Conservation (phyloP, 35 echinoderm and acorn worm genomes). For the Hemicentrotus pulcherrimus region DNA sequence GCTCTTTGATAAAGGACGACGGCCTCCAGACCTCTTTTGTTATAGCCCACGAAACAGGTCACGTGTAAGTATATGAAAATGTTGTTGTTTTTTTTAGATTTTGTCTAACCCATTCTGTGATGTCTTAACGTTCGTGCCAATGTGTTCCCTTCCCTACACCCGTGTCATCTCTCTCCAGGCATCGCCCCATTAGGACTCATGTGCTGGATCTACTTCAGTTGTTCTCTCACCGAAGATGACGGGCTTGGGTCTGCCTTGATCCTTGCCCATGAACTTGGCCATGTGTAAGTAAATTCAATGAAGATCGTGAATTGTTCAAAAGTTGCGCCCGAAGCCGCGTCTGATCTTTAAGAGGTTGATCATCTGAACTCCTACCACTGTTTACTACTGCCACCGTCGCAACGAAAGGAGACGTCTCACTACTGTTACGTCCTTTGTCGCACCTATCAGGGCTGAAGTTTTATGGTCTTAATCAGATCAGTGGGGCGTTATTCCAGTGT, state of each 20-base stretch:
- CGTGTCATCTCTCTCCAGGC: slow-evolving; percentile 47
- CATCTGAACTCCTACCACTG: not conserved
- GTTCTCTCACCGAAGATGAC: slow-evolving; percentile 75
- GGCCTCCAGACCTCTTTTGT: slow-evolving; percentile 76
- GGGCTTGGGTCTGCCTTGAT: slow-evolving; percentile 74
- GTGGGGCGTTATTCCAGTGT: too few relatives aligned
- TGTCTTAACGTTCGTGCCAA: not conserved
- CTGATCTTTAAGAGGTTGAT: not conserved
- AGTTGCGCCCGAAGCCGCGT: not conserved
- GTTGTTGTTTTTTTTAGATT: too few relatives aligned
- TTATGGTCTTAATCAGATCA: too few relatives aligned
- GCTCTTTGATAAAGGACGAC: slow-evolving; percentile 79
- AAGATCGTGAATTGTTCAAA: not conserved
- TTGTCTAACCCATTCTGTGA: not conserved
- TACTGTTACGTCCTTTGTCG: too few relatives aligned
- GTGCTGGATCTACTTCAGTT: slow-evolving; percentile 77
- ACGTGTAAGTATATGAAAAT: slow-evolving; percentile 74
- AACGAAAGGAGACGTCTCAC: not conserved
- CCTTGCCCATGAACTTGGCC: slow-evolving; percentile 83
- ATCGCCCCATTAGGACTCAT: slow-evolving; percentile 78
- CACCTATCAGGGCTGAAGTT: too few relatives aligned
- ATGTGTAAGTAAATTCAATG: slow-evolving; percentile 73
- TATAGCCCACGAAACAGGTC: slow-evolving; percentile 86
- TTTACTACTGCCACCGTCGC: not conserved
- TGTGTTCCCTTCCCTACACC: not conserved